These are phyloP conservation scores for Eonycteris spelaea DNA, from an alignment of 2,113 vertebrate genomes.

Conservation along the genomic window DNA sequence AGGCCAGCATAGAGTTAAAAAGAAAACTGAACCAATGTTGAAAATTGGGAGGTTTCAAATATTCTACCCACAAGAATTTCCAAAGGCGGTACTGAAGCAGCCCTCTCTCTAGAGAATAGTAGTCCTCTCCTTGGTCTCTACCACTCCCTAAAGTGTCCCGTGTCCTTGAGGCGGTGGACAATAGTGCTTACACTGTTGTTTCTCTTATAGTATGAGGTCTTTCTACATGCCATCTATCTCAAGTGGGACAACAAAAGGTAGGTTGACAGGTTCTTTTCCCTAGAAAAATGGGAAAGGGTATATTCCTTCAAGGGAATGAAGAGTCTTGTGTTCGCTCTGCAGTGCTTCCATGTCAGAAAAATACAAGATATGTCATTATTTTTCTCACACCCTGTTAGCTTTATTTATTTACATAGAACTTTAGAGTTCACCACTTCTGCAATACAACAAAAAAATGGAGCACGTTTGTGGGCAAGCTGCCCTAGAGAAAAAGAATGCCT, in stretches of 20 bases:
- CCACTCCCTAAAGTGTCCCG: neutral
- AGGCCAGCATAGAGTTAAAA: neutral
- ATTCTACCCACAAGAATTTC: neutral
- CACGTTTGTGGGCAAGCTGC: neutral
- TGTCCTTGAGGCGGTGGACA: rapidly evolving
- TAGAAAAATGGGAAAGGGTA: neutral
- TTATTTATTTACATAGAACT: neutral
- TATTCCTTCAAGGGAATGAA: neutral
- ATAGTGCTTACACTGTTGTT: neutral
- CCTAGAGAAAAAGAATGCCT: neutral
- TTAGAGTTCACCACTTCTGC: neutral
- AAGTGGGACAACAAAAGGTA: neutral
- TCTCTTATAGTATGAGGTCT: neutral
- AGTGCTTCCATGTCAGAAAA: neutral
- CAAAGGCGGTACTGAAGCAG: neutral
- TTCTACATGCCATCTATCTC: neutral
- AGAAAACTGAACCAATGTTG: neutral
- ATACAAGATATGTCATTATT: neutral
- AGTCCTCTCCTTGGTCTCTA: neutral
- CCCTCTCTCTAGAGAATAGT: neutral
- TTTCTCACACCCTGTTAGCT: neutral
- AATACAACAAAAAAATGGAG: neutral
- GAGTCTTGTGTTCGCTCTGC: neutral
- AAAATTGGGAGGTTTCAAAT: neutral
- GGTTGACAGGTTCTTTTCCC: neutral